Conservation (phyloP, 2,797 vertebrate species). For the Acropternis orthonyx region DNA sequence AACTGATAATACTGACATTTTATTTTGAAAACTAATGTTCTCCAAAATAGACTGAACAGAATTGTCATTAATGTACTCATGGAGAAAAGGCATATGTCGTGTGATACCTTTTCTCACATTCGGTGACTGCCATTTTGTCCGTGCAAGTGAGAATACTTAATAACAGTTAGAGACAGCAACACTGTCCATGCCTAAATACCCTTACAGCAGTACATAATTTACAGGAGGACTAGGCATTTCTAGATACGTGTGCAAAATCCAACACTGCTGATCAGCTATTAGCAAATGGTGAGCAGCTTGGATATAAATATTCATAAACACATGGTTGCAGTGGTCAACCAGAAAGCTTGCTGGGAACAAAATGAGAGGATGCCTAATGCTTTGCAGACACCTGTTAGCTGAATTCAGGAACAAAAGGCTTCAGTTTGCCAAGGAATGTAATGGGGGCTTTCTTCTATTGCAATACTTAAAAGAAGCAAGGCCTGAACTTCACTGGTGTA, state of each 20-base stretch:
- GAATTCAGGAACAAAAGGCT: slow-evolving; percentile 18
- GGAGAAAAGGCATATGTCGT: background rate
- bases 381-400: background rate
- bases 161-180: background rate
- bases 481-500: background rate
- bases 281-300: background rate
- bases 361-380: background rate
- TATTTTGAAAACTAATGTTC: background rate
- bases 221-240: background rate
- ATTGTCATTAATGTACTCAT: background rate
- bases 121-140: background rate
- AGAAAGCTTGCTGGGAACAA: background rate
- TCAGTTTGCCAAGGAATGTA: slow-evolving; percentile 1
- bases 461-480: background rate
- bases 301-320: background rate
- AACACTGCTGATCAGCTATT: background rate
- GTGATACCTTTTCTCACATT: background rate
- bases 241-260: background rate
- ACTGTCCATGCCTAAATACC: background rate
- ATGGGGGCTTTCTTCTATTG: background rate
- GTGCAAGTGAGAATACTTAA: background rate
- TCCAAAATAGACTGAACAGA: background rate
- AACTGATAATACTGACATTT: background rate
- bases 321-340: background rate
- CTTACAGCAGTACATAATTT: background rate